phyloP scores from a whole-genome alignment of 2,797 vertebrate species.

The Potorous gilbertii region DNA sequence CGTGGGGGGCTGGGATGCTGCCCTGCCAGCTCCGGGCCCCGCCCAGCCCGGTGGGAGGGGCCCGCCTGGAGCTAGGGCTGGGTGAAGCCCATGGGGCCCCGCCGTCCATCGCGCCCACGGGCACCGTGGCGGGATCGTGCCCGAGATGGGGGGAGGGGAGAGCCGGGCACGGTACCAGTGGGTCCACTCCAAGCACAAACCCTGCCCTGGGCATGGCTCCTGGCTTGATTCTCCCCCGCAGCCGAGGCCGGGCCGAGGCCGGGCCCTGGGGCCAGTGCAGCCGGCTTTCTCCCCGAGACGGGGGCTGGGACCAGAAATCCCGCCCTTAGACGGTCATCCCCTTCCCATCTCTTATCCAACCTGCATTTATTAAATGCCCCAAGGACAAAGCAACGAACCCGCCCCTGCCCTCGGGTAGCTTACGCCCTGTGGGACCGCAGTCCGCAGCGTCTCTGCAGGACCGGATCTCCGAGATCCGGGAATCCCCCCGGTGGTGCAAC shows the following conservation, averaged over 20 bases:
- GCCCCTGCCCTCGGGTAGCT: not conserved
- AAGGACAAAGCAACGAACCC: not conserved
- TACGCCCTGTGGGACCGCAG: accelerated
- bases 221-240: not conserved
- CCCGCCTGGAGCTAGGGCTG: not conserved
- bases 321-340: not conserved
- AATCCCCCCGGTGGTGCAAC: not conserved
- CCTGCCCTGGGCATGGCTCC: too few species aligned
- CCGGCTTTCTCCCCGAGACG: too few species aligned
- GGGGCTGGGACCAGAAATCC: not conserved
- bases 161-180: not conserved
- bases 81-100: not conserved
- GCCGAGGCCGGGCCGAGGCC: too few species aligned
- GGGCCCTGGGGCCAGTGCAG: too few species aligned
- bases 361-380: not conserved
- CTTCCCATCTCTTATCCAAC: not conserved
- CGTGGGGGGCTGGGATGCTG: not conserved
- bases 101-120: not conserved
- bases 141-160: not conserved
- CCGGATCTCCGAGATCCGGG: not conserved
- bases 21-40: not conserved
- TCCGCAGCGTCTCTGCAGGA: not conserved
- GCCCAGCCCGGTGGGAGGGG: not conserved
- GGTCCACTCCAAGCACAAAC: not conserved
- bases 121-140: not conserved